Conservation (phyloP, 2,113 vertebrate genomes). For the Pseudorhombus dupliciocellatus region DNA sequence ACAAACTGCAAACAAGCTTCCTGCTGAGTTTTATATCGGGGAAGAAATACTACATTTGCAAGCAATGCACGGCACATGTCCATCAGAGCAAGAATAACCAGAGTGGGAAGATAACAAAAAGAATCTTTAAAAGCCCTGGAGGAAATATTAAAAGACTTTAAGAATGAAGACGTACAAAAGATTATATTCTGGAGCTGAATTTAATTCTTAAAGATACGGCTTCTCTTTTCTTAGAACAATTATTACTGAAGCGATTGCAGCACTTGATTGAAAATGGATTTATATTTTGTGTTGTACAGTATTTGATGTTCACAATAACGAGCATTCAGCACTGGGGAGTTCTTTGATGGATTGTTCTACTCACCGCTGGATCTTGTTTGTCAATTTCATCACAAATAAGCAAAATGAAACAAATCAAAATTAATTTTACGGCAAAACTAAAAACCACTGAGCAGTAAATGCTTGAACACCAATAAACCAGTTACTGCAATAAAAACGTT, state of each 20-base stretch:
- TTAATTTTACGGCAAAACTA: neutral
- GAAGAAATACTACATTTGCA: too few relatives aligned
- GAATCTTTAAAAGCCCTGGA: too few relatives aligned
- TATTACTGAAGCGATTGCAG: neutral
- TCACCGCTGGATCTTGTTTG: neutral
- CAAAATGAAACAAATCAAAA: neutral
- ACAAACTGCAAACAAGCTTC: too few relatives aligned
- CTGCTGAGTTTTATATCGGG: too few relatives aligned
- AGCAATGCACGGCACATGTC: too few relatives aligned
- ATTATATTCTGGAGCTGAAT: too few relatives aligned
- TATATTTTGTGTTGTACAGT: neutral
- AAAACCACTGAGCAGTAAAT: neutral
- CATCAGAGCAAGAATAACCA: too few relatives aligned
- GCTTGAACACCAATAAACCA: slow-evolving; percentile 1
- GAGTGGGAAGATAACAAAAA: too few relatives aligned
- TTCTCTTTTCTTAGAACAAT: neutral
- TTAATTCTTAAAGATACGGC: too few relatives aligned
- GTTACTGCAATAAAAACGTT: neutral
- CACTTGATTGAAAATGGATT: neutral
- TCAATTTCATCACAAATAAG: neutral
- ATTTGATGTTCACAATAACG: neutral
- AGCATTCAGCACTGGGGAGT: neutral
- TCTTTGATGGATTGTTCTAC: too few relatives aligned
- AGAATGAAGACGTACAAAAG: too few relatives aligned
- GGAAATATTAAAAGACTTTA: too few relatives aligned